Base-by-base conservation (phyloP, 1,140 invertebrate species). In the Cataglyphis hispanica region DNA sequence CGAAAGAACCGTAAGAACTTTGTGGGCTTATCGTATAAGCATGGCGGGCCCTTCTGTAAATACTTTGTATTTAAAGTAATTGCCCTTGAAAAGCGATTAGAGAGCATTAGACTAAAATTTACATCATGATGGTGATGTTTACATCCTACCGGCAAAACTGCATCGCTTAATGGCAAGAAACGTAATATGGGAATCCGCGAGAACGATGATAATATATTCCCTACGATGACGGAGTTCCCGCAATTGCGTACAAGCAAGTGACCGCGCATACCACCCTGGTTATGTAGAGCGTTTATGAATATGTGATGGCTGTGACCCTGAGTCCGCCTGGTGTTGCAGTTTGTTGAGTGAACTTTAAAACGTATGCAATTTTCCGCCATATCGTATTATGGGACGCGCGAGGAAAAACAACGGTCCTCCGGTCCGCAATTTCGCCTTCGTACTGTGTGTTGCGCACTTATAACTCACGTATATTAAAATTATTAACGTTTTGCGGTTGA, bases 351-450 rank as follows among this genome's bases (percentile, higher is more conserved):
- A 83, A 83, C 78, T 83, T 83, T 83, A 83, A 83, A 83, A 83
- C 78, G 78, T 83, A 83, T 83, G 78, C 67, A 83, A 83, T 83
- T 83, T 83, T 74, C 78, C 78, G 67, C 69, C 78, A 83, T 83
- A 83, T 83, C 78, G 67, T 69, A 83, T 83, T 83, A 83, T 56
- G 56, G 67, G 67, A 46, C 40, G 25, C 78, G 78, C 78, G 67
- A 83, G 78, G 67, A 83, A 83, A 83, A 83, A 83, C 78, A 83
- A 83, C 67, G 67, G 67, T 56, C 58, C 37, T 72, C 53, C 50
- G 53, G 37, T 8, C n/a, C 27, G 78, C 78, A 83, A 83, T 83
- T 83, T 83, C 37, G 78, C 78, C 67, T 60, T 83, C 67, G 34
- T 83, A 56, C 67, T 53, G 66, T 53, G 77, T 70, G 77, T 70